Conservation (phyloP, 2,113 vertebrate genomes). For the Silurus meridionalis region DNA sequence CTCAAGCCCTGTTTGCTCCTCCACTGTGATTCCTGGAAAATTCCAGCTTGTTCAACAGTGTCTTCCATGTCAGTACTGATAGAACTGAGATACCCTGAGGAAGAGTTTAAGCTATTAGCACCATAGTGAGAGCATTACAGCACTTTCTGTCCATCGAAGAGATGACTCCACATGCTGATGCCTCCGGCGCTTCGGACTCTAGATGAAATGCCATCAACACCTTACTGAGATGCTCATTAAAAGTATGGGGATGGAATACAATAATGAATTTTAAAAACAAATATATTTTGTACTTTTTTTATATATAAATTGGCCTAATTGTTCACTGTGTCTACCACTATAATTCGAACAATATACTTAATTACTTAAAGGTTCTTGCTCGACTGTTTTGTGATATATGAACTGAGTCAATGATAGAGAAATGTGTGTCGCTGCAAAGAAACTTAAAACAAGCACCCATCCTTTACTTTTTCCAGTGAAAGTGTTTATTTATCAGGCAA, state of each 20-base stretch:
- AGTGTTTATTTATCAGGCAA: background rate
- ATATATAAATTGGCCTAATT: background rate
- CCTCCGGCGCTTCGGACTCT: background rate
- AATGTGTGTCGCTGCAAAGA: background rate
- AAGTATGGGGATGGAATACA: background rate
- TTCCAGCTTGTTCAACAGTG: slow-evolving; percentile 40
- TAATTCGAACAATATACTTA: background rate
- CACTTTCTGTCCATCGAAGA: slow-evolving; percentile 18
- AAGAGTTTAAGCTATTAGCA: slow-evolving; percentile 53
- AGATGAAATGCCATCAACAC: background rate
- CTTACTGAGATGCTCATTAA: slow-evolving; percentile 9
- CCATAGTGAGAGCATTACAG: slow-evolving; percentile 58
- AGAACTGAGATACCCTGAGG: background rate
- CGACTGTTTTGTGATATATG: background rate
- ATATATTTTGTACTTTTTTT: background rate
- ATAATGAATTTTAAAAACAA: background rate
- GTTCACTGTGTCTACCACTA: background rate
- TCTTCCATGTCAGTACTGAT: slow-evolving; percentile 42
- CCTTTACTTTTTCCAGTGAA: background rate
- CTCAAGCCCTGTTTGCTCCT: slow-evolving; percentile 21
- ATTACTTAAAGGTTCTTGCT: background rate
- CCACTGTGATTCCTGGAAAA: slow-evolving; percentile 16
- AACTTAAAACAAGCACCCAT: background rate
- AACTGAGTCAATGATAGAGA: background rate
- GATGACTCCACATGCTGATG: background rate